These are phyloP conservation scores for Pectinophora gossypiella DNA, from an alignment of 1,140 invertebrate species.

Conservation along the genomic window DNA sequence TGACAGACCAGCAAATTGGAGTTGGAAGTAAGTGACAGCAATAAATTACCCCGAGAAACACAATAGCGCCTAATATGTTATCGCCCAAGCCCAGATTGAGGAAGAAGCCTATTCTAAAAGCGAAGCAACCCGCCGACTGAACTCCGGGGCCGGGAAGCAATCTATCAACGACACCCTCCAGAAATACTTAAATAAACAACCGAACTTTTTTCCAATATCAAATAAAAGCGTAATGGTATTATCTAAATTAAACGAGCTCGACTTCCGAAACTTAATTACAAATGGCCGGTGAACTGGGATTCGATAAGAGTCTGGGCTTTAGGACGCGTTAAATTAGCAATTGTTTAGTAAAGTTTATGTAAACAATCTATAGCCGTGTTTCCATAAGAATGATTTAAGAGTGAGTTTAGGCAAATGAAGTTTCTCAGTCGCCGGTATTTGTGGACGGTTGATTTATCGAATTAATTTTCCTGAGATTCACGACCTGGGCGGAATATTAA, in stretches of 20 bases:
- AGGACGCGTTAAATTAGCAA: constrained; percentile 3
- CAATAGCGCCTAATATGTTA: constrained; percentile 4
- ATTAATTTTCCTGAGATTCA: constrained; percentile 62
- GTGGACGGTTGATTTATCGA: constrained; percentile 58
- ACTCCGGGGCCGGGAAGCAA: constrained; percentile 32
- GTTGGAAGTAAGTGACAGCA: constrained; percentile 1
- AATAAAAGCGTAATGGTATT: constrained; percentile 22
- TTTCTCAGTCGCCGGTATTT: constrained; percentile 42
- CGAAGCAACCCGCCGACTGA: constrained; percentile 20
- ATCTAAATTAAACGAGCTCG: constrained; percentile 20
- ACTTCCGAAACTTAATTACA: constrained; percentile 21
- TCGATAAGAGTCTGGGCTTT: constrained; percentile 12
- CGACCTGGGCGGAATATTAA: constrained; percentile 49
- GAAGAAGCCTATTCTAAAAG: constrained; percentile 36
- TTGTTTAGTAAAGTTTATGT: constrained; percentile 15
- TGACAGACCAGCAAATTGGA: constrained; percentile 2
- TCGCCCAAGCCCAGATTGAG: constrained; percentile 31
- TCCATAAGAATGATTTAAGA: constrained; percentile 39
- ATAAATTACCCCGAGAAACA: background rate
- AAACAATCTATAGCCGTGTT: constrained; percentile 20
- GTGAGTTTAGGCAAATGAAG: constrained; percentile 39
- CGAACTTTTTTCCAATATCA: constrained; percentile 24
- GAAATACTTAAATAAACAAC: constrained; percentile 49
- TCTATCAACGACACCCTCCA: constrained; percentile 45
- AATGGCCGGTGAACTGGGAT: constrained; percentile 14